phyloP scores from a whole-genome alignment of 2,888 invertebrate genomes.

The Proisotoma minuta region DNA sequence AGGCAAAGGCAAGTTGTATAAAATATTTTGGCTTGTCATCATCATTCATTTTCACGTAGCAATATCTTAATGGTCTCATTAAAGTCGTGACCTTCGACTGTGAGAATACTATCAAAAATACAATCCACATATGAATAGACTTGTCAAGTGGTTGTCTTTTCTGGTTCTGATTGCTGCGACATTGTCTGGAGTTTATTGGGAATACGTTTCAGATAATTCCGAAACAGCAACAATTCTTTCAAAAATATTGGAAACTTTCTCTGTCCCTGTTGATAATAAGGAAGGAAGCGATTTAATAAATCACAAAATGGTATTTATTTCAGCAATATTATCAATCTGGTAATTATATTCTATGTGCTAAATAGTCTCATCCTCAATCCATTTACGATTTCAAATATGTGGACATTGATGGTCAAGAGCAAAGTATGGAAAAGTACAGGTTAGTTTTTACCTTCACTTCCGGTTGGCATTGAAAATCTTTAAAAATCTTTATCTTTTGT shows the following conservation, averaged over 20 bases:
- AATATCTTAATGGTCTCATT: neutral
- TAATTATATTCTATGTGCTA: no score
- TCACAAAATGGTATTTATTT: neutral
- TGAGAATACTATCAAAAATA: neutral
- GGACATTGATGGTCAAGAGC: constrained; percentile 42
- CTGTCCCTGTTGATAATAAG: neutral
- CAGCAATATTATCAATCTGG: neutral
- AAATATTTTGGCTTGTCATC: neutral
- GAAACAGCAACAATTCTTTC: no score
- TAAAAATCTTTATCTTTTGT: neutral
- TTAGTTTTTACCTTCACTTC: constrained; percentile 5
- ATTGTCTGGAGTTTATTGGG: neutral
- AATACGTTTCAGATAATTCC: neutral
- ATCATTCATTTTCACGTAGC: neutral
- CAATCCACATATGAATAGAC: neutral
- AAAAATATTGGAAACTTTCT: no score
- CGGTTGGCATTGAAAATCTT: neutral
- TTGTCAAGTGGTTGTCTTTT: neutral
- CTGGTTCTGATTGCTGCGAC: neutral
- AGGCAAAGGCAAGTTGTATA: neutral
- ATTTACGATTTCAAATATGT: constrained; percentile 38
- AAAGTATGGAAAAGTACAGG: constrained; percentile 42
- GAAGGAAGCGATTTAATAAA: neutral
- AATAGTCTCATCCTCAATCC: neutral
- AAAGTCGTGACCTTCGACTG: neutral